A percentile compares a stretch with the other conserved stretches of the same genome.
Evolutionary conservation across 2,797 vertebrate genomes (phyloP).

Genomic region (Apogon hyalosoma): DNA sequence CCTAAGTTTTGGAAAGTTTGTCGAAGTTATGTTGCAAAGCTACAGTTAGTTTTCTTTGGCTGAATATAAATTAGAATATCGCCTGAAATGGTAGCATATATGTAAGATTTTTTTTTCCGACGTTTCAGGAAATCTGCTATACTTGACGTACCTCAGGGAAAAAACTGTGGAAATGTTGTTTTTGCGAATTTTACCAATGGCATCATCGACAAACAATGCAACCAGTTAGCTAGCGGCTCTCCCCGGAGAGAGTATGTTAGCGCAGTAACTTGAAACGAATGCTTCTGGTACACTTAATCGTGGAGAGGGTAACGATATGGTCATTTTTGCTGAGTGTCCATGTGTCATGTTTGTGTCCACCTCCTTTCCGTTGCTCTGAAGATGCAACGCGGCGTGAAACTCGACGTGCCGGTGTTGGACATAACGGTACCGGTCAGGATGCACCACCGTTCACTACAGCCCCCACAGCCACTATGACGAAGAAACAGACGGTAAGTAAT

Average conservation of each 20-base stretch:
- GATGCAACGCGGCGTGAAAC: slow-evolving; percentile 10
- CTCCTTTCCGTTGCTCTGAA: background rate
- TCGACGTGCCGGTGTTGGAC: background rate
- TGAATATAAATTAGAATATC: background rate
- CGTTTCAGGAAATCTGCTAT: background rate
- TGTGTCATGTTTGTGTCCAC: slow-evolving; percentile 26
- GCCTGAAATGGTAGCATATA: background rate
- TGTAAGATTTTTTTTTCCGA: background rate
- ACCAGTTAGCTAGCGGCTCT: slow-evolving; percentile 64
- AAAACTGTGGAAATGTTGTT: slow-evolving; percentile 26
- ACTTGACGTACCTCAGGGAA: background rate
- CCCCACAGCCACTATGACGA: background rate
- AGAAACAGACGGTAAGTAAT: slow-evolving; percentile 39
- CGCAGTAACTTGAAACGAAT: slow-evolving; percentile 54
- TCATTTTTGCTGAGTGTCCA: slow-evolving; percentile 46
- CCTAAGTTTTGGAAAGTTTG: slow-evolving; percentile 61
- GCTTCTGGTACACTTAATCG: slow-evolving; percentile 52
- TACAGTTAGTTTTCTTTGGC: background rate
- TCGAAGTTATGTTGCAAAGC: background rate
- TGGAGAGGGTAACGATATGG: slow-evolving; percentile 42
- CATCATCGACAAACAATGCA: slow-evolving; percentile 30
- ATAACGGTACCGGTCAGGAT: slow-evolving; percentile 33
- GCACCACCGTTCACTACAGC: slow-evolving; percentile 2
- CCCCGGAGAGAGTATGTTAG: slow-evolving; percentile 39
- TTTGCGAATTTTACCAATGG: slow-evolving; percentile 10